phyloP scores from a whole-genome alignment of 2,113 vertebrate genomes.

The Anser brachyrhynchus region DNA sequence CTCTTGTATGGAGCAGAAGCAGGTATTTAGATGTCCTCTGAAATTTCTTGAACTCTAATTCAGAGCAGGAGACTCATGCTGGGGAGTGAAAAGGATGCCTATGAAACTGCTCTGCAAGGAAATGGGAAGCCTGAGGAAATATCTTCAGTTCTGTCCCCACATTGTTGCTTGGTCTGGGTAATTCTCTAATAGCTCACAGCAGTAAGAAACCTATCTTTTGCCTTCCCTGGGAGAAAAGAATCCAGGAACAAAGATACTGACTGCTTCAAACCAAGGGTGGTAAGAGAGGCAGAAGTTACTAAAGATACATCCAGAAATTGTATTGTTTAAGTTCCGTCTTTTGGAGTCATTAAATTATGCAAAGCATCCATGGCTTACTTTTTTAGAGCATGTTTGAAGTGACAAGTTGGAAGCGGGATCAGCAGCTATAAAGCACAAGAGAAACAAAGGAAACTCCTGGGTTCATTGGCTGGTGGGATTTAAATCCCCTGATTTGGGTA shows the following conservation, averaged over 20 bases:
- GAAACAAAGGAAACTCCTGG: neutral
- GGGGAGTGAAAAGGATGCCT: neutral
- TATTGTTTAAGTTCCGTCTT: slow-evolving; percentile 30
- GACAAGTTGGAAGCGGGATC: neutral
- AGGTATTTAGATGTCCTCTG: neutral
- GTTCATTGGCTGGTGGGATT: neutral
- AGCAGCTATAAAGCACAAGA: neutral
- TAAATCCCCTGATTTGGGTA: accelerated
- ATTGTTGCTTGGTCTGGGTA: neutral
- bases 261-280: neutral
- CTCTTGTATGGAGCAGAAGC: neutral
- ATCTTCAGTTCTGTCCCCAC: neutral
- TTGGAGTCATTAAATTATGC: slow-evolving; percentile 17
- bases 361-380: neutral
- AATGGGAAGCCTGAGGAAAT: neutral
- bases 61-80: neutral
- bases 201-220: neutral
- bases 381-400: neutral
- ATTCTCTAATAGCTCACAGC: neutral
- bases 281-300: neutral
- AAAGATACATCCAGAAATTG: neutral
- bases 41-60: neutral
- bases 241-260: neutral
- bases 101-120: neutral
- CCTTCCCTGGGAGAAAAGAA: neutral